These are phyloP conservation scores for Caenorhabditis inopinata DNA, from an alignment of 1,140 invertebrate species.

Conservation along the genomic window DNA sequence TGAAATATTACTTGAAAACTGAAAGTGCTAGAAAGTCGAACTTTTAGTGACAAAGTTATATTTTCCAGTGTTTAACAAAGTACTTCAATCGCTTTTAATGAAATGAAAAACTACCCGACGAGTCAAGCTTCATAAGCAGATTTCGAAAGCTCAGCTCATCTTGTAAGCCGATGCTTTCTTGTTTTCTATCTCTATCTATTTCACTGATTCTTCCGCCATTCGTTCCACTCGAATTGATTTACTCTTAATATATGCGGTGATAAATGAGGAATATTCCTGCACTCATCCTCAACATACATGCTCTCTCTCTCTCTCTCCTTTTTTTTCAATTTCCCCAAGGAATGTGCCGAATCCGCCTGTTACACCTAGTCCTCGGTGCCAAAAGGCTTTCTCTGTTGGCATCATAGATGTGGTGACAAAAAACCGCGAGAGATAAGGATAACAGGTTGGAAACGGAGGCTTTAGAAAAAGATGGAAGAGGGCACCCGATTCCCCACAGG, in stretches of 20 bases:
- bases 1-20: too few relatives aligned
- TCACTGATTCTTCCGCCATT: not conserved
- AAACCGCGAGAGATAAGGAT: slow-evolving; percentile 24
- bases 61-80: too few relatives aligned
- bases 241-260: slow-evolving; percentile 7
- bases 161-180: not conserved
- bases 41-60: too few relatives aligned
- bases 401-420: slow-evolving; percentile 20
- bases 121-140: too few relatives aligned
- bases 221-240: slow-evolving; percentile 24
- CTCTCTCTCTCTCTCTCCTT: not conserved
- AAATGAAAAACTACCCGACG: too few relatives aligned
- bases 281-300: not conserved
- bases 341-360: slow-evolving; percentile 6
- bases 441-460: not conserved
- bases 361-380: slow-evolving; percentile 2
- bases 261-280: slow-evolving; percentile 27
- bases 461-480: not conserved
- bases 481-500: not conserved
- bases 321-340: not conserved
- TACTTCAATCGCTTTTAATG: too few relatives aligned
- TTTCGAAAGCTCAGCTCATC: too few relatives aligned
- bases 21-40: too few relatives aligned
- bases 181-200: not conserved
- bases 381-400: not conserved